Conservation (phyloP, 1,140 invertebrate species). For the Macrobrachium nipponense region DNA sequence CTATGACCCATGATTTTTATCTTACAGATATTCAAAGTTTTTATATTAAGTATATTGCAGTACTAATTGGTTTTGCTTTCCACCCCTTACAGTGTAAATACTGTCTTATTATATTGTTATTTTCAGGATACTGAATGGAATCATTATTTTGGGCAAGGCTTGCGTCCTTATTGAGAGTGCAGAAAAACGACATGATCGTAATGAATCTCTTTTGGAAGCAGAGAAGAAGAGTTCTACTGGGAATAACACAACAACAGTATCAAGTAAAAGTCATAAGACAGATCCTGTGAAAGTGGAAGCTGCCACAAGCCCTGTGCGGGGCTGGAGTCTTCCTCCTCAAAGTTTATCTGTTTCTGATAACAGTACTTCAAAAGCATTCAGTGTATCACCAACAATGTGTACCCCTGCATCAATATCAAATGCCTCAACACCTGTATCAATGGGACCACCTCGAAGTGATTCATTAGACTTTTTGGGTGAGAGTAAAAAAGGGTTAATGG, state of each 20-base stretch:
- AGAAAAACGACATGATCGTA: conserved; percentile 36
- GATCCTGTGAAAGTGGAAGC: conserved; percentile 43
- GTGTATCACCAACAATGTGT: conserved; percentile 21
- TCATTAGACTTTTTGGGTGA: conserved; percentile 58
- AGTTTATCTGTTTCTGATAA: conserved; percentile 8
- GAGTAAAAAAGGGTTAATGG: conserved; percentile 57
- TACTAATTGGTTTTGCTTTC: neutral
- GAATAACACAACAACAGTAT: neutral
- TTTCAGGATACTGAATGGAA: conserved; percentile 82
- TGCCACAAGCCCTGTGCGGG: conserved; percentile 38
- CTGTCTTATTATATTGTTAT: neutral
- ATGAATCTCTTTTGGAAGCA: conserved; percentile 23
- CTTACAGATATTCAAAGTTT: neutral
- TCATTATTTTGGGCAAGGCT: conserved; percentile 88
- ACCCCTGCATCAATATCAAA: conserved; percentile 36
- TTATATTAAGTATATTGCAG: neutral
- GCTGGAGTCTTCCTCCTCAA: conserved; percentile 40
- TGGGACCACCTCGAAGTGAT: conserved; percentile 65
- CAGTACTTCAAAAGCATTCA: neutral
- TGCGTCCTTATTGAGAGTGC: conserved; percentile 79
- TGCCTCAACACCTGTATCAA: conserved; percentile 25
- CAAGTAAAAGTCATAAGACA: conserved; percentile 4
- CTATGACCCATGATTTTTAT: too few species aligned
- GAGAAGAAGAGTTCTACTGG: conserved; percentile 28
- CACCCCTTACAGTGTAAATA: neutral